Percentiles rank a stretch among this genome's conserved stretches.
Conservation (phyloP, 2,113 vertebrate genomes). For the Leptosomus discolor region DNA sequence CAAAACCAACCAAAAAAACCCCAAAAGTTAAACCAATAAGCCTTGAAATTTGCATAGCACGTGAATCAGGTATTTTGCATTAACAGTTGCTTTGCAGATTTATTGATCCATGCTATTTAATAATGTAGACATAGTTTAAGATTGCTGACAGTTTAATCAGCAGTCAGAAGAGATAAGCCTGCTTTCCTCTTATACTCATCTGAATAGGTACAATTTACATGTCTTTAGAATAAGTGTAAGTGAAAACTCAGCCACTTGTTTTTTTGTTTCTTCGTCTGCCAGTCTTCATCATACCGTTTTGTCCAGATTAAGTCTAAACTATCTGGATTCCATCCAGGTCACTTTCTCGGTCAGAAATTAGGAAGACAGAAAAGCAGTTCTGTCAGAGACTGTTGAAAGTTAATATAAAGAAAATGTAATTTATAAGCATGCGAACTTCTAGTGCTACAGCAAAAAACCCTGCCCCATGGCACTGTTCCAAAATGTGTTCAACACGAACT, state of each 20-base stretch:
- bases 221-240: not conserved
- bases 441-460: not conserved
- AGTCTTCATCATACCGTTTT: not conserved
- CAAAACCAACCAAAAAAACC: not conserved
- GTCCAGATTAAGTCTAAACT: not conserved
- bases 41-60: not conserved
- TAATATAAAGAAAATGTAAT: not conserved
- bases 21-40: not conserved
- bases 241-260: not conserved
- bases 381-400: not conserved
- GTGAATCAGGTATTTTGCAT: not conserved
- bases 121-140: not conserved
- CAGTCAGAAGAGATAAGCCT: not conserved
- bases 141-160: not conserved
- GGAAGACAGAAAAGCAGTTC: not conserved
- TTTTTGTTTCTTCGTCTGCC: not conserved
- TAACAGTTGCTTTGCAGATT: not conserved
- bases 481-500: not conserved
- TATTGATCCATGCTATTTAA: not conserved
- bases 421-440: not conserved
- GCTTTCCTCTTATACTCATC: not conserved
- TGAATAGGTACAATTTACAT: not conserved
- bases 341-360: not conserved
- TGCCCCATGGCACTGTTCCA: not conserved
- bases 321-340: not conserved